A percentile compares a stretch with the other conserved stretches of the same genome.
These are phyloP conservation scores for Habropoda laboriosa DNA, from an alignment of 1,140 invertebrate species.

Conservation along the genomic window DNA sequence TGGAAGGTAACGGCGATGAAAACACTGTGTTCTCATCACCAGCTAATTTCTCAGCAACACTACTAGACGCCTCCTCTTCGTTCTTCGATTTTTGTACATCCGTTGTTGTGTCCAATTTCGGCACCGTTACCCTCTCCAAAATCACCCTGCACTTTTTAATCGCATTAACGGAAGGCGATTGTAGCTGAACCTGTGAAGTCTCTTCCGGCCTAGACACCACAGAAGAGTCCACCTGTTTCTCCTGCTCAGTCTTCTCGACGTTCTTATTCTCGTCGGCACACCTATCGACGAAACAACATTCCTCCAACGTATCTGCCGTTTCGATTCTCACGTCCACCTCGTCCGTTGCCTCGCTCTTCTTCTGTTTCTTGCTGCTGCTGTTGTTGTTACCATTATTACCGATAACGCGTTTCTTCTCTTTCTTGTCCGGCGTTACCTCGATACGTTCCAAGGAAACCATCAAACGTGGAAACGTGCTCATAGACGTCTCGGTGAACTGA, in stretches of 20 bases:
- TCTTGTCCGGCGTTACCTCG: not conserved
- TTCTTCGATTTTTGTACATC: not conserved
- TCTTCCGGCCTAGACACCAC: no score
- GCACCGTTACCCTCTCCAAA: constrained; percentile 42
- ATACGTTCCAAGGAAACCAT: constrained; percentile 33
- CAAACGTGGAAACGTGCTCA: constrained; percentile 15
- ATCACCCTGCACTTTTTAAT: constrained; percentile 49
- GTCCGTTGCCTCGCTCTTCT: not conserved
- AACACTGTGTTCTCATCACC: constrained; percentile 64
- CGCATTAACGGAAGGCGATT: not conserved
- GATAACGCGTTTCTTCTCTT: not conserved
- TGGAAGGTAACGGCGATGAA: not conserved
- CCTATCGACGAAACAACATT: not conserved
- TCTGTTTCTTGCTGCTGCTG: not conserved
- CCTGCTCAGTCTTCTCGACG: not conserved
- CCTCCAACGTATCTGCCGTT: not conserved
- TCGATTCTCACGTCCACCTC: not conserved
- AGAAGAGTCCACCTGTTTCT: not conserved
- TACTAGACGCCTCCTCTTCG: constrained; percentile 28
- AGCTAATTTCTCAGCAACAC: constrained; percentile 63
- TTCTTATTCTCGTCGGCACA: not conserved
- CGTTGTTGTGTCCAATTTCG: not conserved
- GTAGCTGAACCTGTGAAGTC: not conserved
- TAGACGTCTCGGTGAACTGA: no score
- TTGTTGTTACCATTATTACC: no score